A percentile compares a stretch with the other conserved stretches of the same genome.
Evolutionary conservation across 1,140 invertebrate species (phyloP).

Genomic region (Aphaenogaster rudis): DNA sequence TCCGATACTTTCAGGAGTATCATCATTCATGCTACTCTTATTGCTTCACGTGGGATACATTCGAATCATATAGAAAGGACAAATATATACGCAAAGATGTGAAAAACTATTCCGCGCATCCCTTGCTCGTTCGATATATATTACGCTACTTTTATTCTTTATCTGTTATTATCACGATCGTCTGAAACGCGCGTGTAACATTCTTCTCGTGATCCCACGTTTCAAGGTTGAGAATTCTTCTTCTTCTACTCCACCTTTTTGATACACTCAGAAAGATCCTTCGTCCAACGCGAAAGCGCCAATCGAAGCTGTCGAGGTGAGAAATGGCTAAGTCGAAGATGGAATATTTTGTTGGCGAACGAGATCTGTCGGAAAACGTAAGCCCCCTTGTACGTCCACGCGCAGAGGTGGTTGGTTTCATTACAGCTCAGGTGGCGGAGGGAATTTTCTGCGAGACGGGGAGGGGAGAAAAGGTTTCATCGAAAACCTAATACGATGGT

Average conservation of each 20-base stretch:
- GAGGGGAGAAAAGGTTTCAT: slow-evolving; percentile 68
- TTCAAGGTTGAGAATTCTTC: not conserved
- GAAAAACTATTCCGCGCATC: not conserved
- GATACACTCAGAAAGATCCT: not conserved
- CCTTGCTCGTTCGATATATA: not conserved
- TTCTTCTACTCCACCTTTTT: not conserved
- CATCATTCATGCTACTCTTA: not conserved
- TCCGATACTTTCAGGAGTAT: slow-evolving; percentile 17
- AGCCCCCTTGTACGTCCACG: slow-evolving; percentile 26
- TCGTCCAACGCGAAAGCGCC: not conserved
- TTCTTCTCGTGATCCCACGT: not conserved
- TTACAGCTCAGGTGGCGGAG: slow-evolving; percentile 45
- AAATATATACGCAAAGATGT: not conserved
- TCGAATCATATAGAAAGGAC: not conserved
- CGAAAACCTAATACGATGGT: slow-evolving; percentile 82
- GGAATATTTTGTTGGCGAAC: slow-evolving; percentile 64
- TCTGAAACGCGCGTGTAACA: not conserved
- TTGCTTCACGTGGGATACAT: not conserved
- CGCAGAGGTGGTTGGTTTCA: slow-evolving; percentile 59
- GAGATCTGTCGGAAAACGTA: slow-evolving; percentile 55
- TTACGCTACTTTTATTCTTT: not conserved
- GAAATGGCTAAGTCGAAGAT: slow-evolving; percentile 48
- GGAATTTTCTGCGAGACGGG: slow-evolving; percentile 60
- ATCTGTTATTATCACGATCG: slow-evolving; percentile 8
- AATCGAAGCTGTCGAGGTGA: slow-evolving; percentile 12